phyloP scores from a whole-genome alignment of 2,888 invertebrate genomes.

The Galeopsomyia nigrocyanea region DNA sequence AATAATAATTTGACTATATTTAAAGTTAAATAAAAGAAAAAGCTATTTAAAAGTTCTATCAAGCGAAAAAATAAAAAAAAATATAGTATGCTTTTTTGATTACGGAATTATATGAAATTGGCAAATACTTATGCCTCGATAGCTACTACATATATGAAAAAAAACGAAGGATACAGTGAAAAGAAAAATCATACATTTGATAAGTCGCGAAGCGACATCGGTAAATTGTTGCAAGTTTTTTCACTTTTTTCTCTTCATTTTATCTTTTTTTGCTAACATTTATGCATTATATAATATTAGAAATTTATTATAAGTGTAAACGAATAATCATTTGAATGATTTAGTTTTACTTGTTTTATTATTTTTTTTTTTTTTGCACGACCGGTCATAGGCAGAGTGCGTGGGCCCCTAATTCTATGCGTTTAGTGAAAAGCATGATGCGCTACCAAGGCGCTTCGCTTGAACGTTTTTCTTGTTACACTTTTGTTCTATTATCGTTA shows the following conservation, averaged over 20 bases:
- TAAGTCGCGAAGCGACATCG: background rate
- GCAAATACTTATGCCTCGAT: slow-evolving; percentile 15
- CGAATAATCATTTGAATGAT: slow-evolving; percentile 48
- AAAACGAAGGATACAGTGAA: slow-evolving; percentile 25
- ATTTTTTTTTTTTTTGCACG: slow-evolving; percentile 47
- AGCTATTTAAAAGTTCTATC: slow-evolving; percentile 21
- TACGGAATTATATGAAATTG: slow-evolving; percentile 5
- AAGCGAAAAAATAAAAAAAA: slow-evolving; percentile 24
- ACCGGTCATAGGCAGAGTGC: slow-evolving; percentile 55
- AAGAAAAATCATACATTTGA: slow-evolving; percentile 15
- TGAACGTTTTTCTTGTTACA: slow-evolving; percentile 37
- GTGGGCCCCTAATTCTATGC: slow-evolving; percentile 63
- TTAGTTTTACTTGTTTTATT: slow-evolving; percentile 46
- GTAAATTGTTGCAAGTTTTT: slow-evolving; percentile 23
- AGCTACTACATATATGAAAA: slow-evolving; percentile 9
- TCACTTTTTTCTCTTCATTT: slow-evolving; percentile 23
- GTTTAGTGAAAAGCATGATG: slow-evolving; percentile 59
- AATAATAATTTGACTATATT: slow-evolving; percentile 8
- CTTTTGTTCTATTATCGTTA: slow-evolving; percentile 37
- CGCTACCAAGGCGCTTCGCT: slow-evolving; percentile 43
- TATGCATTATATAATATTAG: slow-evolving; percentile 45
- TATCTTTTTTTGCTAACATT: slow-evolving; percentile 24
- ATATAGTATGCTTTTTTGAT: slow-evolving; percentile 12
- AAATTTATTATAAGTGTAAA: slow-evolving; percentile 50
- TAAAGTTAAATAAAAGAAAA: background rate